phyloP scores from a whole-genome alignment of 2,888 invertebrate species.

The Watsonalla binaria region DNA sequence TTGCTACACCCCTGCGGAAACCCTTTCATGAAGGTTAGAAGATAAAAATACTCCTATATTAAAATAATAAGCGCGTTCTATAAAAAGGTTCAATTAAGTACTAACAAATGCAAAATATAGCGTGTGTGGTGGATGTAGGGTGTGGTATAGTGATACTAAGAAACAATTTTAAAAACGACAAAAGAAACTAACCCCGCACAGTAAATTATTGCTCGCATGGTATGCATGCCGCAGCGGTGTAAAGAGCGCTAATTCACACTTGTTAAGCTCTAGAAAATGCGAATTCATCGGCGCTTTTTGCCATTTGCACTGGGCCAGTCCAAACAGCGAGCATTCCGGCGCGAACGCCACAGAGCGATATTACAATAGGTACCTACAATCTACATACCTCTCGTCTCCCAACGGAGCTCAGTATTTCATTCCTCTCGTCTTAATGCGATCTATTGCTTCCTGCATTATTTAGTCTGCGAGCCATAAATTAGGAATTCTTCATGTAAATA shows the following conservation, averaged over 20 bases:
- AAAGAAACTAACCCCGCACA: no score
- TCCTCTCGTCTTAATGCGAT: constrained; percentile 29
- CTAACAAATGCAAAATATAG: no score
- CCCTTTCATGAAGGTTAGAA: no score
- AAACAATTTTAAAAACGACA: no score
- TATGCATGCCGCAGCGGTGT: not conserved
- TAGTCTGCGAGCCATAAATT: constrained; percentile 20
- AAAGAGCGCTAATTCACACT: not conserved
- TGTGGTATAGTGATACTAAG: no score
- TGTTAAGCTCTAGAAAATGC: not conserved
- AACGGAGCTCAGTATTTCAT: constrained; percentile 22
- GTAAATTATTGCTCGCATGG: not conserved
- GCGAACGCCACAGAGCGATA: constrained; percentile 23
- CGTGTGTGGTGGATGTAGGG: no score
- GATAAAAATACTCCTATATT: no score
- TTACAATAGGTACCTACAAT: constrained; percentile 22
- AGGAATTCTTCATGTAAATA: constrained; percentile 11
- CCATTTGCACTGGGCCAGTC: constrained; percentile 18
- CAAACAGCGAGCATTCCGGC: constrained; percentile 27
- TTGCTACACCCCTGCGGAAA: no score
- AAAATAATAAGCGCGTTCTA: no score
- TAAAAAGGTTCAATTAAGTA: no score
- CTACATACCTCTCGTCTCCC: constrained; percentile 20
- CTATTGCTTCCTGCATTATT: constrained; percentile 30
- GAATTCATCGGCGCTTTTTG: constrained; percentile 18